phyloP scores from a whole-genome alignment of 2,797 vertebrate genomes.

The Neosalanx taihuensis region DNA sequence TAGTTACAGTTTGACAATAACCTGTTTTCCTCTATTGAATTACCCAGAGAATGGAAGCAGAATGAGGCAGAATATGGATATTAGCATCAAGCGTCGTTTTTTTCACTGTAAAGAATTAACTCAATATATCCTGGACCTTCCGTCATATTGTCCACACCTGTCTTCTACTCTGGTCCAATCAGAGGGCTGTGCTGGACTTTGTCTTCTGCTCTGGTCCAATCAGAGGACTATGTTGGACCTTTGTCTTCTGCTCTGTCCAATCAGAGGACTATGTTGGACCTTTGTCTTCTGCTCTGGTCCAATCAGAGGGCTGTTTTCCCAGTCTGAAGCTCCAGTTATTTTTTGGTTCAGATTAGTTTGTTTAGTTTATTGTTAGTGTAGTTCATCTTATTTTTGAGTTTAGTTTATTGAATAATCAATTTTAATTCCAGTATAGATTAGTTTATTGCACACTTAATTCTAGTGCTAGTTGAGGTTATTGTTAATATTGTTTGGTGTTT shows the following conservation, averaged over 20 bases:
- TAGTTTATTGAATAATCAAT: too few species aligned
- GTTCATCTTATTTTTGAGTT: too few species aligned
- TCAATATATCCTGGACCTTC: constrained; percentile 55
- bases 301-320: constrained; percentile 53
- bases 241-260: constrained; percentile 37
- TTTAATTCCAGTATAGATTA: too few species aligned
- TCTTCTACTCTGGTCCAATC: constrained; percentile 44
- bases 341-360: constrained; percentile 47
- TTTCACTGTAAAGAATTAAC: constrained; percentile 46
- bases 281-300: constrained; percentile 37
- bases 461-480: too few species aligned
- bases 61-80: constrained; percentile 46
- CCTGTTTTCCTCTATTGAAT: constrained; percentile 57
- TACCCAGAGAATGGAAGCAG: constrained; percentile 52
- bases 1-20: constrained; percentile 56
- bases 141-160: constrained; percentile 55
- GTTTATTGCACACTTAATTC: too few species aligned
- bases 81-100: constrained; percentile 55
- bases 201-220: constrained; percentile 39
- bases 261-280: constrained; percentile 51
- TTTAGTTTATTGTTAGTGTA: too few species aligned
- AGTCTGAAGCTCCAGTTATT: constrained; percentile 55
- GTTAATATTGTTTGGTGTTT: too few species aligned
- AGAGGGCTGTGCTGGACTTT: constrained; percentile 46
- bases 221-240: constrained; percentile 48